phyloP scores from a whole-genome alignment of 2,888 invertebrate genomes.

The Ectobius pallidus region DNA sequence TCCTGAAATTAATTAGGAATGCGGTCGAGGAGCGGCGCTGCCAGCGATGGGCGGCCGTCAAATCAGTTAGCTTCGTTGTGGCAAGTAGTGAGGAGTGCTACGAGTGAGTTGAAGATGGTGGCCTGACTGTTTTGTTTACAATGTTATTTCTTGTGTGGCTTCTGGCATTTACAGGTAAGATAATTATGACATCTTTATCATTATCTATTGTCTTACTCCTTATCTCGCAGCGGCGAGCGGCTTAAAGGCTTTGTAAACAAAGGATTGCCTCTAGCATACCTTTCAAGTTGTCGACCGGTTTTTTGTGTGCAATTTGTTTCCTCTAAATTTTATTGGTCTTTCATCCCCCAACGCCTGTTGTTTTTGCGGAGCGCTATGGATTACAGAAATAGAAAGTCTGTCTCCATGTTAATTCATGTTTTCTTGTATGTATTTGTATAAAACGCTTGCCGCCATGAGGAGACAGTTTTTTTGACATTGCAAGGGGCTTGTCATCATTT shows the following conservation, averaged over 20 bases:
- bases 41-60: not conserved
- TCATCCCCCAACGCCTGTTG: not conserved
- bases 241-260: not conserved
- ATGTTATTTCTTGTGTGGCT: not conserved
- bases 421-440: too few relatives aligned
- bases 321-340: not conserved
- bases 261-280: not conserved
- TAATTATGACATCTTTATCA: not conserved
- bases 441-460: too few relatives aligned
- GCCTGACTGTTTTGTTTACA: constrained; percentile 2
- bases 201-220: not conserved
- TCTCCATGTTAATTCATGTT: too few relatives aligned
- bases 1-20: not conserved
- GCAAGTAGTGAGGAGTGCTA: not conserved
- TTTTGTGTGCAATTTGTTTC: not conserved
- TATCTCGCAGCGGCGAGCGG: not conserved
- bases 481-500: too few relatives aligned
- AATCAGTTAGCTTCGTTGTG: constrained; percentile 3
- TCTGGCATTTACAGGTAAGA: not conserved
- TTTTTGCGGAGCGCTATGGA: too few relatives aligned
- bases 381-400: too few relatives aligned
- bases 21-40: constrained; percentile 12
- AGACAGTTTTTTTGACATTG: too few relatives aligned
- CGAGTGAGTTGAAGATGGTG: not conserved
- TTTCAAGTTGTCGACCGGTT: constrained; percentile 2